Conservation (phyloP, 1,140 invertebrate species). For the Hirudo medicinalis region DNA sequence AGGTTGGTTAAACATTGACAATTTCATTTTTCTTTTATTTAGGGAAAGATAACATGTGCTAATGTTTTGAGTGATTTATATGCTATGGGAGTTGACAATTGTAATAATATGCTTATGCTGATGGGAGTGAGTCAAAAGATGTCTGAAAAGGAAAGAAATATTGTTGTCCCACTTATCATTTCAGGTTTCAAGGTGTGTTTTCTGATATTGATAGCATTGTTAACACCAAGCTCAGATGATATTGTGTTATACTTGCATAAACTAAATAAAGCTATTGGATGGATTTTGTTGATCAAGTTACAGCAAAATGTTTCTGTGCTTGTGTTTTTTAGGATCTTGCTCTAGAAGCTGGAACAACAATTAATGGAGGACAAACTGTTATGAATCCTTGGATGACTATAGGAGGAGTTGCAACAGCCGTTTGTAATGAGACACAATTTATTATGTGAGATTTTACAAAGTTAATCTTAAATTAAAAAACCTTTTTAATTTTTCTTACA, state of each 20-base stretch:
- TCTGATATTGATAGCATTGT: not conserved
- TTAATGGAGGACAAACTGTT: conserved; percentile 90
- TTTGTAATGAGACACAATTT: conserved; percentile 83
- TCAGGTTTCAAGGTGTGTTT: conserved; percentile 63
- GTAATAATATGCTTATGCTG: conserved; percentile 97
- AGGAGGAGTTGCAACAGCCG: conserved; percentile 84
- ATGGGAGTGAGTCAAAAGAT: conserved; percentile 49
- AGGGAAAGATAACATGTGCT: conserved; percentile 87
- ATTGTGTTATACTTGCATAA: too few relatives aligned
- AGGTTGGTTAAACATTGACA: not conserved
- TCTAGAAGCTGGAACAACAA: conserved; percentile 77
- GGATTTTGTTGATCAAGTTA: not conserved
- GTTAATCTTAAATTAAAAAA: too few relatives aligned
- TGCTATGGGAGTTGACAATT: conserved; percentile 95
- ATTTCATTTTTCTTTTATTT: conserved; percentile 25
- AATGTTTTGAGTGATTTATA: conserved; percentile 97
- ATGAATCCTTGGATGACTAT: conserved; percentile 96
- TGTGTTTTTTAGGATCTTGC: conserved; percentile 58
- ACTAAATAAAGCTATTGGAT: too few relatives aligned
- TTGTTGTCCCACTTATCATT: conserved; percentile 86
- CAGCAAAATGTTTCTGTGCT: not conserved
- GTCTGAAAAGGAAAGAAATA: conserved; percentile 84
- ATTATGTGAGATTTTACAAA: conserved; percentile 53
- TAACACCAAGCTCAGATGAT: too few relatives aligned
- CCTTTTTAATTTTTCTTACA: too few relatives aligned